Base-by-base conservation (phyloP, 2,797 vertebrate species). In the Monodelphis domestica region DNA sequence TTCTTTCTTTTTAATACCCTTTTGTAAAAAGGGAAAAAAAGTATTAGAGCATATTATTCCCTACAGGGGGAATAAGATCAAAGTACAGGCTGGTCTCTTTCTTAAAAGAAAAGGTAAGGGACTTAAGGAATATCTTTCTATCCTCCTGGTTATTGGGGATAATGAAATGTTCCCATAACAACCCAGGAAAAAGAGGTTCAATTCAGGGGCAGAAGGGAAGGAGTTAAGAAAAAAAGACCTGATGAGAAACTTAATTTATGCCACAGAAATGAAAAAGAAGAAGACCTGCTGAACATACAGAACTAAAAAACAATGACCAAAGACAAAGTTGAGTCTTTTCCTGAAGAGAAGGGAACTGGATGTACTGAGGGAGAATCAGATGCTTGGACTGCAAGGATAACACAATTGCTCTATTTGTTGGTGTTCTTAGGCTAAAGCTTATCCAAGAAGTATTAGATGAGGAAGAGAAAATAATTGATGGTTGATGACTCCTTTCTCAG, bases 1-100 rank as follows among this genome's bases (percentile, higher is more conserved):
- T 96, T 97, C 95, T 95, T 96, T 96, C 97, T 96, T 96, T 95
- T 96, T 97, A 91, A 91, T 96, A 93, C 96, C 97, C 95, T 95
- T 59, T 92, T 96, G 5, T 51, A 57, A 96, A 96, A 90, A 90
- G 15, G 29, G 10, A 2, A 93, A 95, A 97, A 96, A 91, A 52
- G 92, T 96, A 95, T 95, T 93, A 96, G 96, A 84, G 89, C 93
- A 91, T 91, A 93, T 96, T 97, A 96, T 97, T 84, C 87, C 30
- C 59, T 94, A 88, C 63, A 24, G 93, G 56, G 94, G 84, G 54
- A 94, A 93, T 93, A 51, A 4, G 93, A 93, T 97, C 88, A 96
- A 96, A 97, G 91, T 91, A 94, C 17, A 45, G 70, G 21, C 10
- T 24, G 21, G 63, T 45, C 17, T 45, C 63, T 78, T 45, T 45